Evolutionary conservation across 1,140 invertebrate genomes (phyloP), one percentile per base, ranked within the genome.

Genomic region (Harpegnathos saltator): DNA sequence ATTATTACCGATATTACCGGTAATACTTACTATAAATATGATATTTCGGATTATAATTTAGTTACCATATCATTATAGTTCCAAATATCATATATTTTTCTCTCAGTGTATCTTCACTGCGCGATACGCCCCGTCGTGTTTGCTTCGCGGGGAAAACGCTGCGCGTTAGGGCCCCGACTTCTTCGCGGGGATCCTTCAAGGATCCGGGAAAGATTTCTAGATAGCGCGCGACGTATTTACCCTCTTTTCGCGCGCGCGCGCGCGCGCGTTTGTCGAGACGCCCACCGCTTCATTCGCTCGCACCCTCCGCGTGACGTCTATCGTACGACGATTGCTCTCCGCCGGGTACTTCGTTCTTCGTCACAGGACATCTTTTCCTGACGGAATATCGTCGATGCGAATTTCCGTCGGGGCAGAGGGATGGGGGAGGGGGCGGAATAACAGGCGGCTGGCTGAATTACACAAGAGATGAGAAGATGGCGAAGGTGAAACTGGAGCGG

Each of bases 301-400:
- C 63, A 26, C 3, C 12, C 19, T n/a, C 33, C 74, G 38, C 14
- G 71, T 44, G 38, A 44, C 58, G n/a, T 56, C 33, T 58, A 3
- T 24, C 15, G 4, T 11, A 9, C 19, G 44, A 80, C 11, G n/a
- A 56, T 71, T 68, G 38, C 38, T 56, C 61, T 85, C 38, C 54
- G 52, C 59, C 22, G 17, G 19, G 11, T 65, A 44, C 82, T 56
- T 22, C 22, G 29, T 69, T 71, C 71, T 22, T 65, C 50, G 19
- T 44, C 3, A 19, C 5, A 54, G 29, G 2, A n/a, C 11, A 17
- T 44, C 44, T 29, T 63, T 17, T 58, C 24, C n/a, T 26, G 22
- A 17, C 17, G 14, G 63, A 78, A 69, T 69, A 58, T 69, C n/a
- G 33, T 56, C 65, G 62, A 54, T 68, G 61, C 63, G 89, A 91